Evolutionary conservation across 2,888 invertebrate species (phyloP), one percentile per base, ranked within the genome.

Genomic region (Limnephilus auricula): DNA sequence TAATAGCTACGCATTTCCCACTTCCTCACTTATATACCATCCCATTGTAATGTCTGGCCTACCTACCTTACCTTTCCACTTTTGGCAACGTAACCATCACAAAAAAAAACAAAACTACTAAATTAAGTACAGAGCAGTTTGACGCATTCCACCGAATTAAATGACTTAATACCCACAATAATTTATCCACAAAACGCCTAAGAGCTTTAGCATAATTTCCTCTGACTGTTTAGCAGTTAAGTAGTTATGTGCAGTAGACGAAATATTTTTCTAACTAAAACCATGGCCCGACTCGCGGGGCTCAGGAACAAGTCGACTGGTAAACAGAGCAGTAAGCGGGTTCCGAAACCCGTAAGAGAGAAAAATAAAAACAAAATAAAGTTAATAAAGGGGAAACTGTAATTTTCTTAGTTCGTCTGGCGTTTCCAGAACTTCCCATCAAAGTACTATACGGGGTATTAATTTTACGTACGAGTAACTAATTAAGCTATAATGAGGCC

Each of bases 181-280:
- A 65, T 25, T 25, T n/a, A 25, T 65, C 25, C 65, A 65, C 65
- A 65, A 65, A 65, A 65, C 25, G 65, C 25, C 65, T 65, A 25
- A 9, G 65, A 65, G 50, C 18, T 50, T 15, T 5, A 50, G 65
- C 65, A 65, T 65, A 86, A 86, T 50, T 86, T 45, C 30, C 31
- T 45, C 50, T 32, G 18, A 86, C 40, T 50, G 86, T 86, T 86
- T 5, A 31, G 87, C 37, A 78, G n/a, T 88, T 88, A 88, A 32
- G 85, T 85, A 37, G 85, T 85, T n/a, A 32, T 78, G 87, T 88
- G 87, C 87, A 88, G 87, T 79, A 88, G 87, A 88, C 78, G 78
- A 65, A 65, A 65, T 40, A 78, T 88, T 78, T 65, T 79, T 78
- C 10, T 78, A 78, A 88, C 79, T 88, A 88, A 65, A 88, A 88